Base-by-base conservation (phyloP, 1,140 invertebrate genomes). In the Neocloeon triangulifer region DNA sequence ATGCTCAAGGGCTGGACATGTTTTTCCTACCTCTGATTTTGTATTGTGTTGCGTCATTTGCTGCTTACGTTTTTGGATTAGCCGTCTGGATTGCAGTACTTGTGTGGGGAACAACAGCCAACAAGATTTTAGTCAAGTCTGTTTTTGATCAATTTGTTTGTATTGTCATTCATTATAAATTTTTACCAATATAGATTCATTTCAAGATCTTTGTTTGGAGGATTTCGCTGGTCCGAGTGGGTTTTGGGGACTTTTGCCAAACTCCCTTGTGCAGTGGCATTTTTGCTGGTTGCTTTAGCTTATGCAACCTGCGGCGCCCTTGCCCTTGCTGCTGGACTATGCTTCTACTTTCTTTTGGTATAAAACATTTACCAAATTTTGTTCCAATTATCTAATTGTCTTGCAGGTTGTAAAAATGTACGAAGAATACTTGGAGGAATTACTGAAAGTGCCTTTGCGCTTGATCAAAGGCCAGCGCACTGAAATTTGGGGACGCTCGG, bases 381-480 rank as follows among this genome's bases (percentile, higher is more conserved):
- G n/a, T 23, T 23, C 21, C n/a, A n/a, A n/a, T n/a, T n/a, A n/a
- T n/a, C n/a, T n/a, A n/a, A n/a, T n/a, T 50, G 58, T 21, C n/a
- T n/a, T n/a, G n/a, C 51, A 70, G 60, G 41, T 76, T 4, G 69
- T 67, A 3, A 69, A 64, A 54, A 65, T 73, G 51, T 75, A 71
- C 22, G 71, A 76, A 48, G 69, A 76, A 46, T 73, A 69, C 42
- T 44, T 76, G 10, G 72, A 76, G 51, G 63, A 71, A 44, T 58
- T 67, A 10, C 42, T 56, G 10, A 38, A 53, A 28, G 38, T 45
- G 4, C 43, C 47, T 1, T 41, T 56, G 10, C 27, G 29, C 13
- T 5, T 37, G 6, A 14, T 33, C 23, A 19, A 17, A 12, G 13
- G 26, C 12, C 18, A 30, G 22, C 13, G 19, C 12, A 30, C 10